Evolutionary conservation across 1,140 invertebrate species (phyloP), one percentile per base, ranked within the genome.

Genomic region (Thrips palmi): DNA sequence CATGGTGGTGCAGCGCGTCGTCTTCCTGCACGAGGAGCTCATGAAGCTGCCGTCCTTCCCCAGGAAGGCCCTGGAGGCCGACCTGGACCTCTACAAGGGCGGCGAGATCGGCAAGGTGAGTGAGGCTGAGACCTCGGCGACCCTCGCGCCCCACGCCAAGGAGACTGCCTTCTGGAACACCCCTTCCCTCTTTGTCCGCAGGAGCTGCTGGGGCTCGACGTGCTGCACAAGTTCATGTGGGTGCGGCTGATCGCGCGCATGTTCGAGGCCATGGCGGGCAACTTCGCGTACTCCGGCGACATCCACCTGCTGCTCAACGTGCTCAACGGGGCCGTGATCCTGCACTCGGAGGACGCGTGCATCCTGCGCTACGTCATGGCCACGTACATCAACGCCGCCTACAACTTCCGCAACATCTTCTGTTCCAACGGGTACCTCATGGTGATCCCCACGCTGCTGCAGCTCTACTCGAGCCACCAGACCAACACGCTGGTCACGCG

Each of bases 401-500:
- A 89, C 45, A 92, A 97, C 63, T 98, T 98, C 55, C 97, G 96
- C 58, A 96, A 97, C 52, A 91, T 98, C 34, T 98, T 98, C 58
- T 92, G 92, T 4, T 91, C 85, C 4, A 96, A 97, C 58, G 93
- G 92, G 71, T 84, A 97, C 55, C 65, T 97, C 19, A 65, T 97
- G 43, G 93, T 99, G 35, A 96, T 98, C 78, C 94, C 94, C 15
- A 96, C 93, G 1, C 60, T 99, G 10, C 57, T 99, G 24, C 80
- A 93, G 61, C 79, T 97, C 18, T 99, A 98, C 60, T 89, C 87
- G 3, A 94, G 91, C 48, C 89, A 97, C 58, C 92, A 97, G 62
- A 93, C 89, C 0, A 98, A 99, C 59, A 81, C 77, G 54, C 57
- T 97, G 12, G 80, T 98, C 1, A 92, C 83, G 1, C 79, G 83